These are phyloP conservation scores for Gasteruption jaculator DNA, from an alignment of 2,888 invertebrate genomes.

Conservation along the genomic window DNA sequence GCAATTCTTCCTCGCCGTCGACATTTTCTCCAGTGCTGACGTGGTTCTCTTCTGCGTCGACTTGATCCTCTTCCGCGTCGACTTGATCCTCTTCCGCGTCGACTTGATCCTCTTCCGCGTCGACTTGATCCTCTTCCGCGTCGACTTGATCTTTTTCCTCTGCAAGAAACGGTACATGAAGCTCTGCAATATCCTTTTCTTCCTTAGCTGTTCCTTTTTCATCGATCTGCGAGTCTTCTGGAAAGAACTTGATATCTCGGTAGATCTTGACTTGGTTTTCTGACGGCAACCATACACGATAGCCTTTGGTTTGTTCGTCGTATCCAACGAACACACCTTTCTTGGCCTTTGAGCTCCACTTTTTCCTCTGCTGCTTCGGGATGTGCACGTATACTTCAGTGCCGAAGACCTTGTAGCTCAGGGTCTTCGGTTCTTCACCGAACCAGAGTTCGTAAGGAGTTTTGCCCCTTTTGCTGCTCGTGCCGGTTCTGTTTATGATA, in stretches of 20 bases:
- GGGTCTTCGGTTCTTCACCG: slow-evolving; percentile 1
- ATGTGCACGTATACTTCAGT: slow-evolving; percentile 13
- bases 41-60: too few species aligned
- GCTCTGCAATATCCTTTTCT: neutral
- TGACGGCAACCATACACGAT: slow-evolving; percentile 11
- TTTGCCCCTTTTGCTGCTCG: slow-evolving; percentile 10
- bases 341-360: slow-evolving; percentile 15
- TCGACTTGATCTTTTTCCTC: too few species aligned
- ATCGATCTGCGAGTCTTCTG: too few species aligned
- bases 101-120: too few species aligned
- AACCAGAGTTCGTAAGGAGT: slow-evolving; percentile 19
- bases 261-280: slow-evolving; percentile 15
- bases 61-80: too few species aligned
- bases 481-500: slow-evolving; percentile 16
- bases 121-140: too few species aligned
- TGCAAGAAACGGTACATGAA: too few species aligned
- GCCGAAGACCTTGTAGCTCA: slow-evolving; percentile 11
- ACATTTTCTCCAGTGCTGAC: too few species aligned
- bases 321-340: slow-evolving; percentile 18
- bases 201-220: too few species aligned
- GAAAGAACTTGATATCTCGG: slow-evolving; percentile 11
- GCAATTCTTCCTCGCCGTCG: too few species aligned
- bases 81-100: too few species aligned
- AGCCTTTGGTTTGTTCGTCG: slow-evolving; percentile 13
- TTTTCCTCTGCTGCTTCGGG: slow-evolving; percentile 13